Evolutionary conservation across 2,113 vertebrate genomes (phyloP).

Genomic region (Oncorhynchus clarkii): DNA sequence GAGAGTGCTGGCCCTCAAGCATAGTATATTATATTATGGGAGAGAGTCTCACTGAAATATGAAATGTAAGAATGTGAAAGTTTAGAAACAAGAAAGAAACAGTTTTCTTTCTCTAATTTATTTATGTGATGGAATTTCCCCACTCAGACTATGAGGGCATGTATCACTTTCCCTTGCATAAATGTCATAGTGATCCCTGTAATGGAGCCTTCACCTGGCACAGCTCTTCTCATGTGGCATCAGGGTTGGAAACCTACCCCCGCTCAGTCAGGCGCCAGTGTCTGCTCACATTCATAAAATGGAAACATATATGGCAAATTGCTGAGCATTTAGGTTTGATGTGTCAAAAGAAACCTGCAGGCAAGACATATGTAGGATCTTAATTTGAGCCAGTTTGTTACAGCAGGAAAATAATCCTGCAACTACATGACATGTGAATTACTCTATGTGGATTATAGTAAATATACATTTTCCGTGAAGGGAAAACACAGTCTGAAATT

Average conservation of each 20-base stretch:
- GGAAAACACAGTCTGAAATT: too few species aligned
- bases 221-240: slow-evolving; percentile 30
- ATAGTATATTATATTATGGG: not conserved
- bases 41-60: not conserved
- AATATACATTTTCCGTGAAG: too few species aligned
- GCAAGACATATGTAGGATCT: too few species aligned
- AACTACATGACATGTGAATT: too few species aligned
- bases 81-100: not conserved
- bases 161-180: not conserved
- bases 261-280: slow-evolving; percentile 7
- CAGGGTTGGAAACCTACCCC: slow-evolving; percentile 20
- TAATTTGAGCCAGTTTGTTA: too few species aligned
- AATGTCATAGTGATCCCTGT: not conserved
- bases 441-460: too few species aligned
- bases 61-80: not conserved
- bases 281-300: slow-evolving; percentile 34
- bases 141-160: not conserved
- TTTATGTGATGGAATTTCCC: slow-evolving; percentile 15
- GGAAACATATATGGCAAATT: slow-evolving; percentile 14
- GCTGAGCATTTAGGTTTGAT: not conserved
- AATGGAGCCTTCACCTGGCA: not conserved
- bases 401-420: too few species aligned
- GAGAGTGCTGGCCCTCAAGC: not conserved
- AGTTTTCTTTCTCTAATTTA: not conserved
- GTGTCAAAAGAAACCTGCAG: not conserved